Conservation (phyloP, 2,797 vertebrate genomes). For the Halcyon smyrnensis region DNA sequence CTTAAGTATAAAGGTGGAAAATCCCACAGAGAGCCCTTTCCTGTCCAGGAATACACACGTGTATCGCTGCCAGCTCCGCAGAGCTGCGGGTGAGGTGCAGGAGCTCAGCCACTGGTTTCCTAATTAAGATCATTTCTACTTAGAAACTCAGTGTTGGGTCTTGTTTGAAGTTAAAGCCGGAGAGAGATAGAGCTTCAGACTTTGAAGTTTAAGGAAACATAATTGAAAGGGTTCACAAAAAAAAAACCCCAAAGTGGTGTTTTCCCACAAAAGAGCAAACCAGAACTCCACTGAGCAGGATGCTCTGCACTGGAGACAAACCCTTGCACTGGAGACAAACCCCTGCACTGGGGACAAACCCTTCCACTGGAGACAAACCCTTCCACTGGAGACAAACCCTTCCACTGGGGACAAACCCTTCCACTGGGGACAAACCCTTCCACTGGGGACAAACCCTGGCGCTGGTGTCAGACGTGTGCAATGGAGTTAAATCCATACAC, state of each 20-base stretch:
- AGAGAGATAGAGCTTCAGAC: background rate
- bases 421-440: no score
- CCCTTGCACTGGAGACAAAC: no score
- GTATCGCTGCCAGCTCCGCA: background rate
- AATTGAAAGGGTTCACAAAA: background rate
- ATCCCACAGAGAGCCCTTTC: background rate
- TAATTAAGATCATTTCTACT: background rate
- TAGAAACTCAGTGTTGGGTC: background rate
- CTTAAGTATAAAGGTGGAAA: background rate
- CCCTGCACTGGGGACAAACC: background rate
- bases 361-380: background rate
- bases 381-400: no score
- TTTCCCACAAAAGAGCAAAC: background rate
- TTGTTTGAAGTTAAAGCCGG: background rate
- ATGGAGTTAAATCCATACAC: no score
- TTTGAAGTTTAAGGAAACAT: background rate
- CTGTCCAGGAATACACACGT: accelerated
- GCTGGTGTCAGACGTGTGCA: no score
- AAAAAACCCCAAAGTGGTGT: background rate
- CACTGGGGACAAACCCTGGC: no score
- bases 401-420: no score
- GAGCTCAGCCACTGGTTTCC: background rate
- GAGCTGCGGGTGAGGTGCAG: background rate
- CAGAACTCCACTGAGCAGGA: background rate
- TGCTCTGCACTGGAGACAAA: background rate